These are phyloP conservation scores for Bombylius major DNA, from an alignment of 2,888 invertebrate species.

Conservation along the genomic window DNA sequence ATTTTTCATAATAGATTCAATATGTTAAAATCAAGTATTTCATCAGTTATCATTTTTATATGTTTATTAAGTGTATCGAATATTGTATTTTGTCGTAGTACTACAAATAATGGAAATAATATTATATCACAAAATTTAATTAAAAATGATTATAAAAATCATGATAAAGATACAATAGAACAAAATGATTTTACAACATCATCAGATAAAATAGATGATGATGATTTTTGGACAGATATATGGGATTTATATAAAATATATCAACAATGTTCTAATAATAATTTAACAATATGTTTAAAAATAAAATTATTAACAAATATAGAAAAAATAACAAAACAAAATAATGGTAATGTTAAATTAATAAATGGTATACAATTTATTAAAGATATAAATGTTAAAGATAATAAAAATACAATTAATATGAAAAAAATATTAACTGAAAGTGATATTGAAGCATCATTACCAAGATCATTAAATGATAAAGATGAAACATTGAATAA, in stretches of 20 bases:
- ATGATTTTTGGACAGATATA: conserved; percentile 2
- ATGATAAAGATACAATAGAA: no score
- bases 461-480: conserved; percentile 62
- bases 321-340: conserved; percentile 52
- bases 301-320: conserved; percentile 64
- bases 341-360: conserved; percentile 48
- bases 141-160: background rate
- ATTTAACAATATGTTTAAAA: conserved; percentile 62
- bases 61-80: conserved; percentile 5
- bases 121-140: background rate
- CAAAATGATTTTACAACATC: background rate
- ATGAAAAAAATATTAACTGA: conserved; percentile 33
- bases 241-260: conserved; percentile 54
- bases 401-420: conserved; percentile 18
- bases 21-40: no score
- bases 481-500: conserved; percentile 57
- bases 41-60: background rate
- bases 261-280: conserved; percentile 62
- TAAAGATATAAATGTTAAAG: conserved; percentile 39
- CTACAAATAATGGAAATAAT: conserved; percentile 3
- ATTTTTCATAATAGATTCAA: no score
- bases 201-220: background rate
- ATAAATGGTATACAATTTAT: conserved; percentile 66
- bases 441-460: conserved; percentile 53
- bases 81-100: conserved; percentile 7